phyloP scores from a whole-genome alignment of 2,113 vertebrate species.

The Notarius lentiginosus region DNA sequence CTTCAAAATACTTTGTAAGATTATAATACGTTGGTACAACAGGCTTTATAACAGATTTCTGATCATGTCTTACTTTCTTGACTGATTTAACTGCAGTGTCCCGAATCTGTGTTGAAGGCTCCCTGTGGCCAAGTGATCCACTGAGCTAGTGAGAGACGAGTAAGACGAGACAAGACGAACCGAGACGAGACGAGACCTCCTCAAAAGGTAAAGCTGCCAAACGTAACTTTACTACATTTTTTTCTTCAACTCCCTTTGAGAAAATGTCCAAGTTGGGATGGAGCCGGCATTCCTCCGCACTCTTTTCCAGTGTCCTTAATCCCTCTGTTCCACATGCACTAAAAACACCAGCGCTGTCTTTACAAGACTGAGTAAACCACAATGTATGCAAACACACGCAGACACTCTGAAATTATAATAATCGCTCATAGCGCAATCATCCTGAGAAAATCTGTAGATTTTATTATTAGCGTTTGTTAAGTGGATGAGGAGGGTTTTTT shows the following conservation, averaged over 20 bases:
- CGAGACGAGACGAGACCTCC: neutral
- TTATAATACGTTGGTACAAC: neutral
- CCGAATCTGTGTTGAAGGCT: conserved; percentile 2
- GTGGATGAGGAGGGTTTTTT: no score
- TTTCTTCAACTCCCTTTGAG: conserved; percentile 15
- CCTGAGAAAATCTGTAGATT: no score
- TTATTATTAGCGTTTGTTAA: no score
- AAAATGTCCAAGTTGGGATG: conserved; percentile 1
- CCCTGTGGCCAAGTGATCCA: neutral
- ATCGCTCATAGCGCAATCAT: neutral
- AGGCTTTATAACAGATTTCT: neutral
- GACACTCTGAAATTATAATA: neutral
- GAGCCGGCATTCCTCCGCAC: conserved; percentile 22
- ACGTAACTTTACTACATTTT: conserved; percentile 3
- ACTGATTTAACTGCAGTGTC: neutral
- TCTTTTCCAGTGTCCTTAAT: conserved; percentile 22
- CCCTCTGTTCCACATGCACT: neutral
- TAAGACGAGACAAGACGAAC: neutral
- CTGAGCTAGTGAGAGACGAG: conserved; percentile 8
- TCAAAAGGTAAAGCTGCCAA: conserved; percentile 35
- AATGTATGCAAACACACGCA: neutral
- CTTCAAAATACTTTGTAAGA: neutral
- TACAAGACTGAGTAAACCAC: conserved; percentile 7
- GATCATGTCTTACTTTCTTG: no score
- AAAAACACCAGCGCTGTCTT: conserved; percentile 1